Evolutionary conservation across 2,797 vertebrate genomes (phyloP).

Genomic region (Microchirus variegatus): DNA sequence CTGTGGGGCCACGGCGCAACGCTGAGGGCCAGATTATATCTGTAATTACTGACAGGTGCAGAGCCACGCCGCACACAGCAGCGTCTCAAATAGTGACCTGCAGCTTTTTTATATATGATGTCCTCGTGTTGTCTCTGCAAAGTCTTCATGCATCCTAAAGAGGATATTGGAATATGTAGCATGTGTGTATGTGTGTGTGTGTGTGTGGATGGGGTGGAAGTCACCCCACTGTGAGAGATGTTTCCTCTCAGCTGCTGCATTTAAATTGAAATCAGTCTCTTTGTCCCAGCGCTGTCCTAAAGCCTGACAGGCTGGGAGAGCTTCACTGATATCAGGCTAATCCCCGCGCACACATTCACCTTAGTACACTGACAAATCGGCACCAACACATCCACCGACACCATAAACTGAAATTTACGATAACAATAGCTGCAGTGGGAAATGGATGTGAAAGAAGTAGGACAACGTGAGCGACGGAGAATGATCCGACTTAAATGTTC

Average conservation of each 20-base stretch:
- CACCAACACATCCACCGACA: slow-evolving; percentile 37
- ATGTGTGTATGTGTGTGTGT: slow-evolving; percentile 21
- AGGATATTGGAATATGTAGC: slow-evolving; percentile 10
- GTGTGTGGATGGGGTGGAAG: slow-evolving; percentile 60
- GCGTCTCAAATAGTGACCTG: not conserved
- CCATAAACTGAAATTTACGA: not conserved
- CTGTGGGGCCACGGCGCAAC: slow-evolving; percentile 25
- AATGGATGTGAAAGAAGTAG: not conserved
- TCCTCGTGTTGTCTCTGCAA: slow-evolving; percentile 2
- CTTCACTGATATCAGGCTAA: slow-evolving; percentile 62
- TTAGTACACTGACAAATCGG: slow-evolving; percentile 51
- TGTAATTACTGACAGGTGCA: slow-evolving; percentile 69
- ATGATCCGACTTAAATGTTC: not conserved
- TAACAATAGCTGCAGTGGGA: not conserved
- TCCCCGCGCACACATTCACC: slow-evolving; percentile 58
- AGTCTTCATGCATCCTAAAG: slow-evolving; percentile 11
- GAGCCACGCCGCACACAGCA: slow-evolving; percentile 6
- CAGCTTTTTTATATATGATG: not conserved
- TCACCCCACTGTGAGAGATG: slow-evolving; percentile 67
- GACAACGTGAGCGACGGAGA: not conserved
- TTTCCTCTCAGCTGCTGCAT: slow-evolving; percentile 74
- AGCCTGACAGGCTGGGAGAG: slow-evolving; percentile 62
- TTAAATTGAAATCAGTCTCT: slow-evolving; percentile 77
- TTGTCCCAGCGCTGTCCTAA: slow-evolving; percentile 60
- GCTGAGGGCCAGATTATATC: slow-evolving; percentile 44